phyloP scores from a whole-genome alignment of 2,113 vertebrate species.

The Rhadina sibilatrix region DNA sequence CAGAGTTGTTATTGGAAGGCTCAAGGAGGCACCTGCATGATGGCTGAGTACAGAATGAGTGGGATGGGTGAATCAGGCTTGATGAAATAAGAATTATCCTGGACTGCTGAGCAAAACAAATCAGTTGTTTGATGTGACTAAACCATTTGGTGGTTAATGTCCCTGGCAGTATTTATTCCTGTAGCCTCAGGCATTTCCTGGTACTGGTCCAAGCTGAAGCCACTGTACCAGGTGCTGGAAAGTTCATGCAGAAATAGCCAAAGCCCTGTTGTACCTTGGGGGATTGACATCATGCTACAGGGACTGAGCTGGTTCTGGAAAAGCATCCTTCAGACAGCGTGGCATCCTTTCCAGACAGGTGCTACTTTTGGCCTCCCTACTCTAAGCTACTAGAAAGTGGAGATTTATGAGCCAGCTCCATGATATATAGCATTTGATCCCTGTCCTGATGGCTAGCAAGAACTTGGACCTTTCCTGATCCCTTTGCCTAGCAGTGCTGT shows the following conservation, averaged over 20 bases:
- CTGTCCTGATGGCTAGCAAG: slow-evolving; percentile 8
- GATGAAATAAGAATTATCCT: neutral
- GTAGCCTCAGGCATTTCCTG: neutral
- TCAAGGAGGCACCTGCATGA: neutral
- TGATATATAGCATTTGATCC: neutral
- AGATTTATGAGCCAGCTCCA: slow-evolving; percentile 14
- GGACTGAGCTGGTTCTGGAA: neutral
- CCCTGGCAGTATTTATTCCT: neutral
- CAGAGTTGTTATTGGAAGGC: neutral
- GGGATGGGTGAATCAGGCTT: neutral
- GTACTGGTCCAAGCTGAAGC: neutral
- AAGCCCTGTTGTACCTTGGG: neutral
- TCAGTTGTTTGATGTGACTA: neutral
- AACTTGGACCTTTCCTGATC: slow-evolving; percentile 31
- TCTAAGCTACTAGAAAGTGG: slow-evolving; percentile 38
- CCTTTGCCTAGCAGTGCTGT: neutral
- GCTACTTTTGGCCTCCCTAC: slow-evolving; percentile 35
- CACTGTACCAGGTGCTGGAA: neutral
- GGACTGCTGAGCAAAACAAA: neutral
- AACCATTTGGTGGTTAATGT: neutral
- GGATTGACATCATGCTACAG: neutral
- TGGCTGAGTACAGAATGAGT: neutral
- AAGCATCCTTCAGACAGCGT: neutral
- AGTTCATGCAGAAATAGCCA: neutral
- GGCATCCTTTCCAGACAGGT: slow-evolving; percentile 48